Percentiles rank a stretch among this genome's conserved stretches.
phyloP scores from a whole-genome alignment of 1,140 invertebrate species.

The Sycophaga agraensis region DNA sequence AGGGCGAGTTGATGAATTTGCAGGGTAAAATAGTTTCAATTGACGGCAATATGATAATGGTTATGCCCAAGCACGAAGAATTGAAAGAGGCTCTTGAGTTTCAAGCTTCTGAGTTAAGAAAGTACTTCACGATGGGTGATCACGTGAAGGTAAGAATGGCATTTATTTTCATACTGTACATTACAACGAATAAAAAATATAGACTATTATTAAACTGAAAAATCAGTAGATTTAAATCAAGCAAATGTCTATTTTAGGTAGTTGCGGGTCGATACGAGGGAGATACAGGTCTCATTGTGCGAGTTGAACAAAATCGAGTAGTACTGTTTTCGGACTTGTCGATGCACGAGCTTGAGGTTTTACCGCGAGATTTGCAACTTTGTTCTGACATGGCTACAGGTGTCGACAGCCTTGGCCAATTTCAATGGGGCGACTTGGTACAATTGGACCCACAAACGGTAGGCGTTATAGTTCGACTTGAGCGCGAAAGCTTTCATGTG shows the following conservation, averaged over 20 bases:
- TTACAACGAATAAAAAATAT: no score
- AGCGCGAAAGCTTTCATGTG: slow-evolving; percentile 93
- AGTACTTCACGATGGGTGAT: slow-evolving; percentile 95
- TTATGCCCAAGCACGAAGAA: slow-evolving; percentile 96
- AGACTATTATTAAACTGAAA: no score
- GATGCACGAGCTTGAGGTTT: slow-evolving; percentile 91
- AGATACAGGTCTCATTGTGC: slow-evolving; percentile 94
- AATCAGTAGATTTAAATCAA: no score
- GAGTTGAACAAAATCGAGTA: slow-evolving; percentile 89
- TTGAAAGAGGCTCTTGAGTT: slow-evolving; percentile 88
- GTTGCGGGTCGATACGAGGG: slow-evolving; percentile 85
- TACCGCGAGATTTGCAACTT: slow-evolving; percentile 89
- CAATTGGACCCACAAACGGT: slow-evolving; percentile 94
- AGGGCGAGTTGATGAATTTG: slow-evolving; percentile 93
- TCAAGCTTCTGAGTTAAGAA: slow-evolving; percentile 86
- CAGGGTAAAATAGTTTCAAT: slow-evolving; percentile 92
- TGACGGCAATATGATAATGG: slow-evolving; percentile 93
- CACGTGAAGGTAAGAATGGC: slow-evolving; percentile 86
- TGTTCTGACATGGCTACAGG: slow-evolving; percentile 97
- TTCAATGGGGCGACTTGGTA: slow-evolving; percentile 98
- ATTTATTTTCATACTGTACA: no score
- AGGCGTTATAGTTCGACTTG: slow-evolving; percentile 94
- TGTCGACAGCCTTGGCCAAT: slow-evolving; percentile 97
- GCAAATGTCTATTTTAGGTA: slow-evolving; percentile 28
- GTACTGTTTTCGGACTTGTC: slow-evolving; percentile 95